phyloP scores from a whole-genome alignment of 30 jellyfish, hydroid and myxozoan species.

The Aurelia sp. region DNA sequence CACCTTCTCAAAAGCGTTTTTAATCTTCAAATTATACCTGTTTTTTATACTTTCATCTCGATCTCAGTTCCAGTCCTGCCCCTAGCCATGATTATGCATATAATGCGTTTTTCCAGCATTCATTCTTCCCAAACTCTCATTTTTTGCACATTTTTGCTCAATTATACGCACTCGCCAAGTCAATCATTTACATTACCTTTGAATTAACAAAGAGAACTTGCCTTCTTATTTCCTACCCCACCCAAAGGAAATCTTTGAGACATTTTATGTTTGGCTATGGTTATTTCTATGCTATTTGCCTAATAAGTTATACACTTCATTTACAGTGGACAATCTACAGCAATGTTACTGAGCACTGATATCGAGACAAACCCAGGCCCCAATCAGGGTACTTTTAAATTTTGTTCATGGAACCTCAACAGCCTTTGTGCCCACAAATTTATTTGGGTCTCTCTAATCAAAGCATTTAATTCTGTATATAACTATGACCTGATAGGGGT shows the following conservation, averaged over 20 bases:
- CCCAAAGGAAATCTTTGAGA: constrained; percentile 23
- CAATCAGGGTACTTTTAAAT: constrained; percentile 22
- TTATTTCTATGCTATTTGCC: constrained; percentile 32
- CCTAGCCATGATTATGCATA: constrained; percentile 21
- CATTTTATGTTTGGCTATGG: constrained; percentile 28
- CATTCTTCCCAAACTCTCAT: constrained; percentile 6
- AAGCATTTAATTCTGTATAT: no score
- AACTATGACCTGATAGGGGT: no score
- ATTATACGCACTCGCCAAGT: constrained; percentile 11
- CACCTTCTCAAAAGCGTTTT: constrained; percentile 14
- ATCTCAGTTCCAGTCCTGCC: constrained; percentile 23
- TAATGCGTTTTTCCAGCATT: constrained; percentile 5
- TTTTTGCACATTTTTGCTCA: constrained; percentile 29
- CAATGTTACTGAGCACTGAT: constrained; percentile 26
- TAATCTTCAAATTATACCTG: constrained; percentile 9
- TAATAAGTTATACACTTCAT: constrained; percentile 17
- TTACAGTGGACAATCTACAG: constrained; percentile 31
- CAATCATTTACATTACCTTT: constrained; percentile 13
- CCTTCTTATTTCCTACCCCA: constrained; percentile 30
- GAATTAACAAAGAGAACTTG: constrained; percentile 22
- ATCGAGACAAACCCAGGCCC: constrained; percentile 46
- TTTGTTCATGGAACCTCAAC: constrained; percentile 41
- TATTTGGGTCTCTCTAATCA: no score
- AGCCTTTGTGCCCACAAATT: no score
- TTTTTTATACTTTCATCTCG: constrained; percentile 8